phyloP scores from a whole-genome alignment of 2,888 invertebrate genomes.

The Apodemia zela region DNA sequence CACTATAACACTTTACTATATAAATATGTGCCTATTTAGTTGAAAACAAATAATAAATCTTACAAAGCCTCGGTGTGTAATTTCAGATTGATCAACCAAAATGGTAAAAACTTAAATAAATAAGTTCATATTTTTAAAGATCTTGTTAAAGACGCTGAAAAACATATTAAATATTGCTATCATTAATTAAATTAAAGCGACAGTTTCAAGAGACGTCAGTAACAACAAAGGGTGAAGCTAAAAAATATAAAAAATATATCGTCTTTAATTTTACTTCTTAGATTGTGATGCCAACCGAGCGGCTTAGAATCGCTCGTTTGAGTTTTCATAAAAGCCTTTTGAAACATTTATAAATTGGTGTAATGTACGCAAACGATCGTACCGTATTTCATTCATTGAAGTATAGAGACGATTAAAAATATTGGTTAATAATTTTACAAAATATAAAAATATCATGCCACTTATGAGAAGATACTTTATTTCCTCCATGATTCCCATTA shows the following conservation, averaged over 20 bases:
- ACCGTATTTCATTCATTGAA: background rate
- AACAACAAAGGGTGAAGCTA: background rate
- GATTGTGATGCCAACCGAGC: background rate
- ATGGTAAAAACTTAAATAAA: too few species aligned
- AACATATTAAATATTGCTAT: background rate
- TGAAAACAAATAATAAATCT: too few species aligned
- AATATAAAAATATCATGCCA: background rate
- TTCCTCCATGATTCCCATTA: background rate
- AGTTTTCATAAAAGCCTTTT: background rate
- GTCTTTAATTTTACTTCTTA: background rate
- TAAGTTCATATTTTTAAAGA: background rate
- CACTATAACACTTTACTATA: too few species aligned
- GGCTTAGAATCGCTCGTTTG: background rate
- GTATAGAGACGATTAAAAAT: background rate
- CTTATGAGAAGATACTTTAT: background rate
- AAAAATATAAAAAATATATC: background rate
- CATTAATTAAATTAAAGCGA: slow-evolving; percentile 15
- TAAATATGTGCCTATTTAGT: too few species aligned
- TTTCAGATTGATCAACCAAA: too few species aligned
- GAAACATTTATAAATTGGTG: background rate
- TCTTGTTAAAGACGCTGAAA: background rate
- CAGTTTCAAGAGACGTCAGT: background rate
- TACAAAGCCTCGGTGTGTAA: too few species aligned
- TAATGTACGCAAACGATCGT: background rate
- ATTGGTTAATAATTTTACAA: background rate